Evolutionary conservation across 2,797 vertebrate species (phyloP).

Genomic region (Loriculus beryllinus): DNA sequence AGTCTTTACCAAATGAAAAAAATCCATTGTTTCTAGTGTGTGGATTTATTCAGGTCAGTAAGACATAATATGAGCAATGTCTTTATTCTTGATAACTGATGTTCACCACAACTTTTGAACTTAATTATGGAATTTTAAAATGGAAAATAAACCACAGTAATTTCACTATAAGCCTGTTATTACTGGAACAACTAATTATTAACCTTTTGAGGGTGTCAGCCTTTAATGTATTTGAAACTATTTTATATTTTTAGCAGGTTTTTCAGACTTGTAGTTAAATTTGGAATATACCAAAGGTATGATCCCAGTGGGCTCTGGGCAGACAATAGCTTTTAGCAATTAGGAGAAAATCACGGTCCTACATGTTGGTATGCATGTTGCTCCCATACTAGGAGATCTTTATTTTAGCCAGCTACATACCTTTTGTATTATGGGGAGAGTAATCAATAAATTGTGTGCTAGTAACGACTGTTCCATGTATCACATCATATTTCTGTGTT

Average conservation of each 20-base stretch:
- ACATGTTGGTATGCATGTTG: neutral
- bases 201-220: neutral
- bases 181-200: neutral
- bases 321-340: neutral
- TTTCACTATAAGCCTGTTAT: neutral
- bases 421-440: neutral
- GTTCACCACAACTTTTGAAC: neutral
- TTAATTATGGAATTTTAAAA: neutral
- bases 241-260: neutral
- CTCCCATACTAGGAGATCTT: neutral
- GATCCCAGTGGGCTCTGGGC: neutral
- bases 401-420: neutral
- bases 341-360: neutral
- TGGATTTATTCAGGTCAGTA: neutral
- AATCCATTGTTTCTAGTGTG: neutral
- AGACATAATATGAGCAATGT: neutral
- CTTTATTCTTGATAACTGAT: neutral
- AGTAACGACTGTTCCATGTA: neutral
- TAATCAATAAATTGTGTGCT: constrained; percentile 12
- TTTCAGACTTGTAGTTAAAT: neutral
- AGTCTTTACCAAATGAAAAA: neutral
- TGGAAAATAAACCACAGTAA: neutral
- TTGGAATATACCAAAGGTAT: neutral
- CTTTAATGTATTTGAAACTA: neutral
- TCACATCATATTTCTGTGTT: constrained; percentile 47